Evolutionary conservation across 2,797 vertebrate species (phyloP).

Genomic region (Clarias laeviceps): DNA sequence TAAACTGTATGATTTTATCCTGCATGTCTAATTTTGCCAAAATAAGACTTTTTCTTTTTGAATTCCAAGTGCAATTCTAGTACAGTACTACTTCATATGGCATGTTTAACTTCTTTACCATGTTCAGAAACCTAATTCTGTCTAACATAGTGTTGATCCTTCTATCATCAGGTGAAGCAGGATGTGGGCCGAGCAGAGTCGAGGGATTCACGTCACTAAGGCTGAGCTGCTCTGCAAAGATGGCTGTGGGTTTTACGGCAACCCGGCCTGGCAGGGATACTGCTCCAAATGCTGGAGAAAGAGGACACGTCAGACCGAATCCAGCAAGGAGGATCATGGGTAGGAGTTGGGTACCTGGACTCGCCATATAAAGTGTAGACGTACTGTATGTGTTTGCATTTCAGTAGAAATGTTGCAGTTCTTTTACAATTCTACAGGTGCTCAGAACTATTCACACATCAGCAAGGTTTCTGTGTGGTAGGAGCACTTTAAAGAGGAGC

Average conservation of each 20-base stretch:
- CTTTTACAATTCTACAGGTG: too few relatives aligned
- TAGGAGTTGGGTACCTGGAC: slow-evolving; percentile 34
- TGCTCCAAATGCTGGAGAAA: slow-evolving; percentile 85
- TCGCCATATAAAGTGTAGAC: neutral
- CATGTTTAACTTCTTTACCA: too few relatives aligned
- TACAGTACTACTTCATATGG: too few relatives aligned
- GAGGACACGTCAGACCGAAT: slow-evolving; percentile 60
- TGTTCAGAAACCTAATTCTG: neutral
- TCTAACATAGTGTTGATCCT: neutral
- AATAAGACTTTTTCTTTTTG: neutral
- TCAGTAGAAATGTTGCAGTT: too few relatives aligned
- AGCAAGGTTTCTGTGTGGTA: too few relatives aligned
- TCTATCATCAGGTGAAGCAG: slow-evolving; percentile 8
- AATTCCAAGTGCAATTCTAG: too few relatives aligned
- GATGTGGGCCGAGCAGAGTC: slow-evolving; percentile 74
- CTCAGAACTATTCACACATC: too few relatives aligned
- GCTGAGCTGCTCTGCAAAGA: slow-evolving; percentile 81
- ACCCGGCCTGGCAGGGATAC: slow-evolving; percentile 81
- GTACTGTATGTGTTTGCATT: too few relatives aligned
- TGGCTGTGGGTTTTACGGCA: slow-evolving; percentile 81
- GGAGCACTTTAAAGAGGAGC: too few relatives aligned
- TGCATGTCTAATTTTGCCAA: neutral
- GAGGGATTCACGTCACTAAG: slow-evolving; percentile 74
- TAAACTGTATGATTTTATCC: neutral
- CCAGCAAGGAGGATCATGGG: slow-evolving; percentile 64